phyloP scores from a whole-genome alignment of 2,797 vertebrate genomes.

The Hafferia zeledoni region DNA sequence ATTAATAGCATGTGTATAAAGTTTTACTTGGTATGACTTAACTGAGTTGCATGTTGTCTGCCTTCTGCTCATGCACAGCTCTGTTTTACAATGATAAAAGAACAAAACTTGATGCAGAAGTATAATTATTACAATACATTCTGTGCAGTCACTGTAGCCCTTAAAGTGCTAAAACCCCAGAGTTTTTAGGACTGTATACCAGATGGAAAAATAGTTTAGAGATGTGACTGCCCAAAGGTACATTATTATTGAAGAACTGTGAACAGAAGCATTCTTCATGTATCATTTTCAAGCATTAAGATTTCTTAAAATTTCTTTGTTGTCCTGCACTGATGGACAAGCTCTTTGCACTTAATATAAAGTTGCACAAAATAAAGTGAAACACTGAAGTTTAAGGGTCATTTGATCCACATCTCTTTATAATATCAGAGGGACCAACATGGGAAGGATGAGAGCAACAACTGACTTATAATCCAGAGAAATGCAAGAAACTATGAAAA shows the following conservation, averaged over 20 bases:
- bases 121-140: neutral
- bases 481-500: neutral
- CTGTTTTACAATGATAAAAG: neutral
- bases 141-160: neutral
- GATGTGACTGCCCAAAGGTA: neutral
- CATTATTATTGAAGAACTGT: neutral
- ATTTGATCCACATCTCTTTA: neutral
- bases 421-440: neutral
- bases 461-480: neutral
- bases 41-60: neutral
- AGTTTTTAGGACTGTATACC: neutral
- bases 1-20: neutral
- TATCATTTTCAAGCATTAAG: neutral
- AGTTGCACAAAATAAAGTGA: neutral
- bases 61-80: neutral
- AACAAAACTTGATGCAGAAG: neutral
- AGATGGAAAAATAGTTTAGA: neutral
- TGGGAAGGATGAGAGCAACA: neutral
- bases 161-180: neutral
- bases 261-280: neutral
- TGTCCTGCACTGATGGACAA: neutral
- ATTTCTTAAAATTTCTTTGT: neutral
- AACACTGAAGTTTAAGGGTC: neutral
- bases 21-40: neutral
- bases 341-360: neutral